phyloP scores from a whole-genome alignment of 2,888 invertebrate species.

The Metopia argyrocephala region DNA sequence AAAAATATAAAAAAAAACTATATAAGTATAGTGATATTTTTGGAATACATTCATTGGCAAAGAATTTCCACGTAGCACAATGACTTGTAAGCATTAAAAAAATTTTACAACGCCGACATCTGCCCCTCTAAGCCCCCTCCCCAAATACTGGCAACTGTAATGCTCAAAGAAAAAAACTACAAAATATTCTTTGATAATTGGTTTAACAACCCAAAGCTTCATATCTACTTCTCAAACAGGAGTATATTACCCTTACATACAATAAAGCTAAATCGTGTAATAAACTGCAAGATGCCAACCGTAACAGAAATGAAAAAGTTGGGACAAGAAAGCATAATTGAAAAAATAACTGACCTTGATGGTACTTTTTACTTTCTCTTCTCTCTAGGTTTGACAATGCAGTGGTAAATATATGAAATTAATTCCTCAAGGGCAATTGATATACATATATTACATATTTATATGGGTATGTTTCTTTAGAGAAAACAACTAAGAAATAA shows the following conservation, averaged over 20 bases:
- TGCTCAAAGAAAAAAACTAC: conserved; percentile 34
- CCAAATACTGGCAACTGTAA: background rate
- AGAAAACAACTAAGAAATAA: conserved; percentile 52
- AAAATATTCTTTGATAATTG: conserved; percentile 55
- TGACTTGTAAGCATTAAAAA: conserved; percentile 43
- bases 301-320: conserved; percentile 62
- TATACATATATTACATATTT: conserved; percentile 42
- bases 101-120: too few species aligned
- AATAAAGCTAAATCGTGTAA: conserved; percentile 45
- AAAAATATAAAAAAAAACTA: too few species aligned
- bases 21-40: too few species aligned
- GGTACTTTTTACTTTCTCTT: conserved; percentile 50
- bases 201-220: conserved; percentile 53
- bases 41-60: conserved; percentile 47
- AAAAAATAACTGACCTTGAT: conserved; percentile 60
- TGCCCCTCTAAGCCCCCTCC: too few species aligned
- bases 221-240: conserved; percentile 23
- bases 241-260: conserved; percentile 50
- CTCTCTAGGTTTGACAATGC: conserved; percentile 61
- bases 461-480: conserved; percentile 51
- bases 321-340: conserved; percentile 43
- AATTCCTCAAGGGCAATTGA: conserved; percentile 44
- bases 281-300: conserved; percentile 42
- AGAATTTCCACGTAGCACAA: conserved; percentile 35
- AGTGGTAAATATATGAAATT: conserved; percentile 55